Evolutionary conservation across 1,140 invertebrate genomes (phyloP), one percentile per base, ranked within the genome.

Genomic region (Conopomorpha cramerella): DNA sequence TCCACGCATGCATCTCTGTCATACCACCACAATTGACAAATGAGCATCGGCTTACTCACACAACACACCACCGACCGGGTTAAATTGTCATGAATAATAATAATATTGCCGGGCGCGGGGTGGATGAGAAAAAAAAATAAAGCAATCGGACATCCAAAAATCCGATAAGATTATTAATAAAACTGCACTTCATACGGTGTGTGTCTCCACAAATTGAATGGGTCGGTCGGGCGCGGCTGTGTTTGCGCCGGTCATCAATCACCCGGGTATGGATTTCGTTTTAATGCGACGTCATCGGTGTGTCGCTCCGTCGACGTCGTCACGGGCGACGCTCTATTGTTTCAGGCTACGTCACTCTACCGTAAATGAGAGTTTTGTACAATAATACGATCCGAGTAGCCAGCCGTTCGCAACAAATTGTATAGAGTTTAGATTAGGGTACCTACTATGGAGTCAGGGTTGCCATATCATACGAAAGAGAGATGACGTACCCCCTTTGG

Each of bases 191-290:
- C 38, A 43, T 49, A 39, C 39, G 36, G 29, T 28, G 32, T 30
- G 13, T 42, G 52, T 49, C 62, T 57, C 64, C 59, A 61, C 39
- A 68, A 70, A 73, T 68, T 62, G 65, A 73, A 70, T 55, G 57
- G 54, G 52, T 38, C 46, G 54, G 52, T 38, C 46, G 49, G 60
- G 52, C 46, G 55, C 43, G 57, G 13, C 30, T 4, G 42, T 72
- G 68, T 68, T 73, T 70, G 62, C 65, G 14, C 36, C 50, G 33
- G 52, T 73, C 68, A 73, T 73, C 68, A 73, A 73, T 73, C 68
- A 73, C 59, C 41, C 51, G 47, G 45, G 55, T 61, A 52, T 66
- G 64, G 58, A 65, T 64, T 66, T 67, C 63, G 54, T 67, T 70
- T 67, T 70, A 70, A 67, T 62, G 65, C 65, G 57, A 37, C 55